phyloP scores from a whole-genome alignment of 2,113 vertebrate genomes.

The Nematolebias whitei region DNA sequence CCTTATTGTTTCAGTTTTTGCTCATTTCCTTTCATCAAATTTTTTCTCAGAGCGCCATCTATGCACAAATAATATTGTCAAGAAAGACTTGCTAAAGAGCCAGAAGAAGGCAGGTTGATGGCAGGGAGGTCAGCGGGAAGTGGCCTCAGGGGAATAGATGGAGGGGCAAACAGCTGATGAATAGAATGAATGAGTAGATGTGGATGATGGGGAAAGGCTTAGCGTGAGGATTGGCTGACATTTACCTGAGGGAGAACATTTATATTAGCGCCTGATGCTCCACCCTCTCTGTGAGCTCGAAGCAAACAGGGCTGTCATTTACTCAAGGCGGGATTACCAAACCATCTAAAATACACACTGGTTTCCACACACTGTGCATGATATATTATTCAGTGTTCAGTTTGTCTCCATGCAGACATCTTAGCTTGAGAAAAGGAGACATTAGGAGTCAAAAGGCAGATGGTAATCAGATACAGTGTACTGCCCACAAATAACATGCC shows the following conservation, averaged over 20 bases:
- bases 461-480: conserved; percentile 40
- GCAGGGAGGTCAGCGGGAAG: conserved; percentile 37
- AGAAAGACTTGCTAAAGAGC: conserved; percentile 24
- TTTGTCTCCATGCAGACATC: conserved; percentile 48
- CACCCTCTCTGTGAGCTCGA: conserved; percentile 58
- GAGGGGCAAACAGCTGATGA: conserved; percentile 39
- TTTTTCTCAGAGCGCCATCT: conserved; percentile 8
- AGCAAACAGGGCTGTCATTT: conserved; percentile 81
- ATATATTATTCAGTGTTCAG: conserved; percentile 73
- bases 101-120: conserved; percentile 21
- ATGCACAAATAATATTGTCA: conserved; percentile 20
- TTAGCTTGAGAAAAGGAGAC: conserved; percentile 45
- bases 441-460: conserved; percentile 47
- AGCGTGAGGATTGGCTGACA: conserved; percentile 72
- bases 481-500: conserved; percentile 21
- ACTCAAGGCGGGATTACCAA: conserved; percentile 67
- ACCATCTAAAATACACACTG: conserved; percentile 61
- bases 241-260: conserved; percentile 77
- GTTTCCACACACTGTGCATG: conserved; percentile 54
- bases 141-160: conserved; percentile 24
- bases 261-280: conserved; percentile 68
- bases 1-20: conserved; percentile 20
- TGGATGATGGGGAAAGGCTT: conserved; percentile 44
- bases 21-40: conserved; percentile 10
- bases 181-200: too few relatives aligned